These are phyloP conservation scores for Bombus balteatus DNA, from an alignment of 1,140 invertebrate genomes.

Conservation along the genomic window DNA sequence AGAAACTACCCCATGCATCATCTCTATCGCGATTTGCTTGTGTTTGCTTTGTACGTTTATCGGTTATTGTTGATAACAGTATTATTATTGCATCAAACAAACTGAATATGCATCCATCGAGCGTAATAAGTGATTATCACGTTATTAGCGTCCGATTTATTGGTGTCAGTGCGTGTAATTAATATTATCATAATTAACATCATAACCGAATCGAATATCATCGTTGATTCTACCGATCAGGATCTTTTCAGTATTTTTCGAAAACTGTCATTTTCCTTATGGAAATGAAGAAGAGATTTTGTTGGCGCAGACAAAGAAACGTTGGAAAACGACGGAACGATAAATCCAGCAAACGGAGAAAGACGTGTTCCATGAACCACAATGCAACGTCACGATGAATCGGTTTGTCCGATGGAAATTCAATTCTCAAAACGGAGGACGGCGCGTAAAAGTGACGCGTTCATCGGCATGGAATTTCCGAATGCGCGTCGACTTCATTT, in stretches of 20 bases:
- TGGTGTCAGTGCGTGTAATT: constrained; percentile 15
- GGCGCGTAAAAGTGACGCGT: constrained; percentile 10
- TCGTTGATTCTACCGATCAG: background rate
- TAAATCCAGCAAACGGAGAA: background rate
- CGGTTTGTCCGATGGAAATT: constrained; percentile 12
- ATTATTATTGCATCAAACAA: constrained; percentile 2
- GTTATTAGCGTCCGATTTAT: constrained; percentile 37
- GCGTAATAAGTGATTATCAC: constrained; percentile 23
- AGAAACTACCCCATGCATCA: background rate
- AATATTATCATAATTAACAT: constrained; percentile 29
- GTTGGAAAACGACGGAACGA: background rate
- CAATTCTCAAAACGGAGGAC: constrained; percentile 6
- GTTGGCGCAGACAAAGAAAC: background rate
- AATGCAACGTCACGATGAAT: background rate
- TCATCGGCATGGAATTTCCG: background rate
- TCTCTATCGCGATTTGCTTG: background rate
- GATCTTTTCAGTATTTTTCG: background rate
- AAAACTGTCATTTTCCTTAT: background rate
- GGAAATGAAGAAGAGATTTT: background rate
- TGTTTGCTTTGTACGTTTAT: constrained; percentile 8
- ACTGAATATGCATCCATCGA: constrained; percentile 15
- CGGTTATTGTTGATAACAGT: constrained; percentile 7
- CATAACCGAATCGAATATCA: background rate
- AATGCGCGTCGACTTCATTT: background rate
- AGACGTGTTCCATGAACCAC: background rate